A percentile compares a stretch with the other conserved stretches of the same genome.
Evolutionary conservation across 2,888 invertebrate species (phyloP).

Genomic region (Oscheius onirici): DNA sequence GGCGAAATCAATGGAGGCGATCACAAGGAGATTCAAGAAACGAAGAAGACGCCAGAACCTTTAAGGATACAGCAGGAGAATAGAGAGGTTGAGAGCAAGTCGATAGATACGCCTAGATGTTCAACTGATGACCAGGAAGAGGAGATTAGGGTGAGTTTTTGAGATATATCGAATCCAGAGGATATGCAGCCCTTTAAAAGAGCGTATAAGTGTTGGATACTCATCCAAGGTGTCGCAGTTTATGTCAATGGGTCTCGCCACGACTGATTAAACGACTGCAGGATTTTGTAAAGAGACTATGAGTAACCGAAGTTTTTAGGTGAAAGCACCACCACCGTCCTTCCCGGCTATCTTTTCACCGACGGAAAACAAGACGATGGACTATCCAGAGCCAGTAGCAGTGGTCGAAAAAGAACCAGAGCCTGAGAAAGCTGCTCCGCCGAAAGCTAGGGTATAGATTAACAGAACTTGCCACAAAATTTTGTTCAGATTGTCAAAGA

Average conservation of each 20-base stretch:
- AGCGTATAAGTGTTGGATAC: too few species aligned
- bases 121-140: constrained; percentile 9
- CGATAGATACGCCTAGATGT: not conserved
- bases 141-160: constrained; percentile 20
- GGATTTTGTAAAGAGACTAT: not conserved
- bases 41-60: constrained; percentile 52
- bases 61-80: constrained; percentile 52
- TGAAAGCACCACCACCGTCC: constrained; percentile 67
- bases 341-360: constrained; percentile 70
- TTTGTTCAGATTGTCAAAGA: constrained; percentile 47
- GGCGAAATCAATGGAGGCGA: constrained; percentile 15
- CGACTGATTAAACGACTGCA: too few species aligned
- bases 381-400: constrained; percentile 54
- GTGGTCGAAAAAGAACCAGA: constrained; percentile 25
- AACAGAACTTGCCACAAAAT: not conserved
- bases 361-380: constrained; percentile 68
- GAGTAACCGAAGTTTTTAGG: constrained; percentile 30
- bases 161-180: too few species aligned
- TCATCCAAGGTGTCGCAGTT: too few species aligned
- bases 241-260: too few species aligned
- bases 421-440: constrained; percentile 43
- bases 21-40: not conserved
- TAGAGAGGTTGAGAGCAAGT: constrained; percentile 40
- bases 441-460: constrained; percentile 47
- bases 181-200: too few species aligned